These are phyloP conservation scores for Psettodes erumei DNA, from an alignment of 2,113 vertebrate species.

Conservation along the genomic window DNA sequence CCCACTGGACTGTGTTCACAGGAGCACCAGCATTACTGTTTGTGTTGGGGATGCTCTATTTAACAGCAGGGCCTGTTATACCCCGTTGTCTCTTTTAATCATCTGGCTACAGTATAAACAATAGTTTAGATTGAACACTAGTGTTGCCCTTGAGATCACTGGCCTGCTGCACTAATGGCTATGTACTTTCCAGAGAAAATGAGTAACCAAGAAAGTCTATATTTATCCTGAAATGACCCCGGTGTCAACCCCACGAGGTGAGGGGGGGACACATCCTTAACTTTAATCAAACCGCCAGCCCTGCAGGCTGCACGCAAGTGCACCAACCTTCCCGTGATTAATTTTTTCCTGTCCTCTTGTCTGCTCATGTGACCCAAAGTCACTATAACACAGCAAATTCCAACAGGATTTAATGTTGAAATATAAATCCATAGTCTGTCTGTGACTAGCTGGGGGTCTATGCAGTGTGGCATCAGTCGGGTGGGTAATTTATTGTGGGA, in stretches of 20 bases:
- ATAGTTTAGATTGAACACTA: conserved; percentile 49
- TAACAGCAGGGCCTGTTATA: conserved; percentile 42
- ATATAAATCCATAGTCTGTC: conserved; percentile 53
- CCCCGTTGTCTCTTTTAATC: conserved; percentile 67
- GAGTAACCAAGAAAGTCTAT: conserved; percentile 71
- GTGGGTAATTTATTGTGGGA: conserved; percentile 82
- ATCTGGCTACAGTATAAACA: conserved; percentile 62
- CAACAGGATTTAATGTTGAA: conserved; percentile 43
- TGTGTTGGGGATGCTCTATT: conserved; percentile 46
- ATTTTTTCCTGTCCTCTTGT: conserved; percentile 39
- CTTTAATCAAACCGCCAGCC: conserved; percentile 64
- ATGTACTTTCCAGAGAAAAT: conserved; percentile 74
- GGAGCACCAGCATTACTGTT: conserved; percentile 55
- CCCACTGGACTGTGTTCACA: conserved; percentile 58
- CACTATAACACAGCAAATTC: conserved; percentile 31
- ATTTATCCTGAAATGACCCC: conserved; percentile 72
- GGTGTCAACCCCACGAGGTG: conserved; percentile 60
- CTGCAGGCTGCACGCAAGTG: conserved; percentile 52
- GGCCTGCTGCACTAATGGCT: conserved; percentile 72
- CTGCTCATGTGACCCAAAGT: conserved; percentile 50
- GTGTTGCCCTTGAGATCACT: conserved; percentile 68
- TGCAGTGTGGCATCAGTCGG: conserved; percentile 71
- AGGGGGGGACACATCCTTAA: conserved; percentile 54
- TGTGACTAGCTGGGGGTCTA: conserved; percentile 63
- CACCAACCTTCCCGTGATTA: conserved; percentile 56